Base-by-base conservation (phyloP, 2,888 invertebrate species). In the Ophion ellenae region DNA sequence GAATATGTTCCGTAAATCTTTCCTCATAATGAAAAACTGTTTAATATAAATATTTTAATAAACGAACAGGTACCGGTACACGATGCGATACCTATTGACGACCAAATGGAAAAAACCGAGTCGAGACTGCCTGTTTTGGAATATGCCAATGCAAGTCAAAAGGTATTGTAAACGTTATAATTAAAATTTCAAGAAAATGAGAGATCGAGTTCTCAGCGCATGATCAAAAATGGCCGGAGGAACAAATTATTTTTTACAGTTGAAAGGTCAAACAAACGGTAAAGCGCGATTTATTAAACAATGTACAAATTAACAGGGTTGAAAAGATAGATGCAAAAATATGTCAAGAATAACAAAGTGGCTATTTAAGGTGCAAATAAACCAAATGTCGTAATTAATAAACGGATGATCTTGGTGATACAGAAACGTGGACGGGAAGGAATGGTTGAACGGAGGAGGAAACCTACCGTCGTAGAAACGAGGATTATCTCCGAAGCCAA, bases 311-410 rank as follows among this genome's bases (percentile, higher is more conserved):
- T 63, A 63, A 63, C 28, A 63, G 24, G 28, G 28, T 63, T 63
- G 63, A 28, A 63, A 63, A 63, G 11, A 63, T 63, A 63, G 63
- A 63, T 28, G 63, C 63, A 28, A 63, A 63, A 63, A 63, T 28
- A 63, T 63, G 28, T 63, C 11, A 63, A 63, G 63, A 63, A 63
- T 28, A 63, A 63, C 11, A 63, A 63, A 63, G 28, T 63, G 28
- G 28, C 28, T 63, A 63, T 63, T 28, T 2, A 11, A 11, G 28
- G 10, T 24, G 63, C 14, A 63, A 61, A 61, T 61, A 61, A 61
- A 61, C 61, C 10, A 28, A 63, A 63, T 63, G 24, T 28, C 24
- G 63, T 63, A 63, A 63, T 63, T 28, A 63, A 63, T 28, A 28
- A 63, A 28, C 63, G 20, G 28, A 28, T 20, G 63, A 63, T 63